Conservation (phyloP, 2,797 vertebrate genomes). For the Sebastes melanostomus region DNA sequence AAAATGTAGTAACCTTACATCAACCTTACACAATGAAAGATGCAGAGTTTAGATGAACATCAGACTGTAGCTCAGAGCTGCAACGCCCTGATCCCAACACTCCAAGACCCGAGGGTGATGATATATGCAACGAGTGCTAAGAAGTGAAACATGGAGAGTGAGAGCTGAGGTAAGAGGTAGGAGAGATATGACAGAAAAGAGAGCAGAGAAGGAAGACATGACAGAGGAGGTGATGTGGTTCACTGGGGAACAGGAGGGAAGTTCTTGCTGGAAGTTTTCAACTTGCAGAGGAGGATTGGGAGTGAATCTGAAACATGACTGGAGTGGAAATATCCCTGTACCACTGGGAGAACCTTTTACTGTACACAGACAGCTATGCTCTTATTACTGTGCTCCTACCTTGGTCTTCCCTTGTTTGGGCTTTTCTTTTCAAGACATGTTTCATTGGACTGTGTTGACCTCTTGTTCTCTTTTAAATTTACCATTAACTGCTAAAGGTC, state of each 20-base stretch:
- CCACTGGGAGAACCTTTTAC: neutral
- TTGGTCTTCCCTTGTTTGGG: neutral
- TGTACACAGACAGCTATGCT: neutral
- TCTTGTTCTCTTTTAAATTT: neutral
- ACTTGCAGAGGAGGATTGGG: neutral
- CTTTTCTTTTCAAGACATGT: neutral
- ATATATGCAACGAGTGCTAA: neutral
- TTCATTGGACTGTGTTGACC: neutral
- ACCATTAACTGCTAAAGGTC: neutral
- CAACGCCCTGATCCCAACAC: neutral
- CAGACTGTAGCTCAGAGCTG: neutral
- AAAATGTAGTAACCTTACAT: neutral
- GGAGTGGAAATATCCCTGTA: slow-evolving; percentile 27
- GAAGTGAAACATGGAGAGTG: neutral
- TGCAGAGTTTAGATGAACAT: neutral
- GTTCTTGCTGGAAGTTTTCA: slow-evolving; percentile 16
- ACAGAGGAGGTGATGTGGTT: slow-evolving; percentile 1
- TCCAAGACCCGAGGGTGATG: neutral
- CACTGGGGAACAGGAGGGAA: neutral
- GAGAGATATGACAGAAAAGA: slow-evolving; percentile 8
- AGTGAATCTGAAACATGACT: slow-evolving; percentile 17
- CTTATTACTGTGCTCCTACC: neutral
- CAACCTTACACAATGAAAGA: neutral
- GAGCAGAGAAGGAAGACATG: neutral
- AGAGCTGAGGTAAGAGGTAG: slow-evolving; percentile 5